These are phyloP conservation scores for Cassiopea xamachana DNA, from an alignment of 30 jellyfish, hydroid and myxozoan genomes.

Conservation along the genomic window DNA sequence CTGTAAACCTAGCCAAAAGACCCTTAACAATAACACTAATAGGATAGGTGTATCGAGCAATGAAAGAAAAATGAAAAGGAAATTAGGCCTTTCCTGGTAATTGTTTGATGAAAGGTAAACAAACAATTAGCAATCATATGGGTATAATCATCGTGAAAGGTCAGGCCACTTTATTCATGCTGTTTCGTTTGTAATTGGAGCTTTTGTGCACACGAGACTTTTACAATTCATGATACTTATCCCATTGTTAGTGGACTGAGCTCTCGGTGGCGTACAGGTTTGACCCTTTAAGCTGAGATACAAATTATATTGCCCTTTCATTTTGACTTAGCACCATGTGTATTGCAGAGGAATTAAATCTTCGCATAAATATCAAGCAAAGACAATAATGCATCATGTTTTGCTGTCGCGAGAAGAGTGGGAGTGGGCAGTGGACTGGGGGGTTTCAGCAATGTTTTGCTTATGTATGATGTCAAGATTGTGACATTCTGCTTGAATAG, in stretches of 20 bases:
- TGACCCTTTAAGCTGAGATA: too few relatives aligned
- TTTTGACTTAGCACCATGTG: background rate
- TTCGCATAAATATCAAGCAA: background rate
- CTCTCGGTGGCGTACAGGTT: background rate
- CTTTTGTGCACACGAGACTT: background rate
- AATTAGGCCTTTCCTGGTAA: conserved; percentile 58
- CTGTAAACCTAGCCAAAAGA: conserved; percentile 6
- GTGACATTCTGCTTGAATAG: too few relatives aligned
- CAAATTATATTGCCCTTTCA: too few relatives aligned
- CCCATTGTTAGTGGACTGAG: background rate
- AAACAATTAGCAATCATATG: conserved; percentile 15
- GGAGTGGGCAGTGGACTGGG: too few relatives aligned
- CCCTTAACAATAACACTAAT: conserved; percentile 6
- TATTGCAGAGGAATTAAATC: background rate
- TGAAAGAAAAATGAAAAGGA: conserved; percentile 24
- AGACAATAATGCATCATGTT: background rate
- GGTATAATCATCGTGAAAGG: conserved; percentile 2
- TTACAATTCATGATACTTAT: background rate
- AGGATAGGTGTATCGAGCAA: conserved; percentile 15
- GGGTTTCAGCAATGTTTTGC: too few relatives aligned
- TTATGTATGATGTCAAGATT: too few relatives aligned
- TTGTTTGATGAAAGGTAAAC: conserved; percentile 22
- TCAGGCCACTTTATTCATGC: conserved; percentile 9
- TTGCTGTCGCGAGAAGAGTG: background rate
- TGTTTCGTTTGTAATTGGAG: background rate